Evolutionary conservation across 2,888 invertebrate genomes (phyloP), one percentile per base, ranked within the genome.

Genomic region (Hydropsyche betteni): DNA sequence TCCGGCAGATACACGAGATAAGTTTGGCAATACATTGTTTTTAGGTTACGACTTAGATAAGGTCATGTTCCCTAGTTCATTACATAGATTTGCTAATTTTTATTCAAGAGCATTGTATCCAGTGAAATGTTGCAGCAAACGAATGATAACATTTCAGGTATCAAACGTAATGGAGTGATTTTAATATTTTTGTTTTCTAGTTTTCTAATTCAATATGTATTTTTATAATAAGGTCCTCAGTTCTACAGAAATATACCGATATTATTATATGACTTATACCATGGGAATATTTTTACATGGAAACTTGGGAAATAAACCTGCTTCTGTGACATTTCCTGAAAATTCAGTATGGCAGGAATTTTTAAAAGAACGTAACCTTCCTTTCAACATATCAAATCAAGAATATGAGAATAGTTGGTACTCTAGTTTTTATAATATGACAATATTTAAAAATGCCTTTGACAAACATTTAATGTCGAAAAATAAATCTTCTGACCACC

Each of bases 251-350:
- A 85, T 89, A 83, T 85, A 88, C 76, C 87, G 85, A 8, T 85
- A 87, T 75, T 82, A 88, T 81, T 90, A 89, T 82, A 82, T 89
- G 71, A 81, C 89, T n/a, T 88, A 89, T 80, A 84, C 85, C 72
- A 80, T 89, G 58, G 84, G 87, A 80, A 82, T 88, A 51, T 86
- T 88, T 80, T 79, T 80, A 16, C 74, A 80, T 55, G 88, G 87
- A 58, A 80, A 80, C 68, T 83, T 84, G 77, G 89, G 88, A 38
- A 87, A 85, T 80, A 81, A 76, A 79, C 81, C 81, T 36, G 83
- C 85, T 10, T 80, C 82, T 36, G 83, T 83, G n/a, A 79, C 82
- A n/a, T 76, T 82, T 75, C 82, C 85, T 5, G 87, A 87, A 73
- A 83, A 86, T 79, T 33, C n/a, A 0, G 78, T 79, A 12, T 79